These are phyloP conservation scores for Moxostoma hubbsi DNA, from an alignment of 2,797 vertebrate genomes.

Conservation along the genomic window DNA sequence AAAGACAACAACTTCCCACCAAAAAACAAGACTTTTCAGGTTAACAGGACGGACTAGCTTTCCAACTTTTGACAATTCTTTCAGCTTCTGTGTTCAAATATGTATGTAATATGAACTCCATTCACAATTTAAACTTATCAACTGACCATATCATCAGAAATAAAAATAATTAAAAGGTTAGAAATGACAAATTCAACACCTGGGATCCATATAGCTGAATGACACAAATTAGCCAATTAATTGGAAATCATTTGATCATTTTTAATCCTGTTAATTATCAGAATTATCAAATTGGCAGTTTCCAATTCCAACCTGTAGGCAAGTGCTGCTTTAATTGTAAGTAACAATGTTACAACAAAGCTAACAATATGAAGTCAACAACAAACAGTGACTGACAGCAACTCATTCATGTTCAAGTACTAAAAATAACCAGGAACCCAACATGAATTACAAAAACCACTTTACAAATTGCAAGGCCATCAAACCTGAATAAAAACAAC, in stretches of 20 bases:
- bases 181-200: neutral
- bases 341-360: neutral
- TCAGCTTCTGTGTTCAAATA: conserved; percentile 1
- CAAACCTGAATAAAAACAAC: conserved; percentile 4
- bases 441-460: neutral
- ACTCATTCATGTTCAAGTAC: neutral
- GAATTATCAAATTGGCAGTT: neutral
- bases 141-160: neutral
- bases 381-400: neutral
- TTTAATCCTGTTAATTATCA: neutral
- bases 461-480: neutral
- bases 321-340: neutral
- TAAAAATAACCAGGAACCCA: neutral
- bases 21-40: neutral
- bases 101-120: neutral
- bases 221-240: neutral
- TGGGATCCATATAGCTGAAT: neutral
- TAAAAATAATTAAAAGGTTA: neutral
- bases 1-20: neutral
- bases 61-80: neutral
- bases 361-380: neutral
- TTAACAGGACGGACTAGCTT: conserved; percentile 8
- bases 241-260: neutral
- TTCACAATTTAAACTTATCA: neutral
- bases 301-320: neutral